Evolutionary conservation across 2,888 invertebrate species (phyloP).

Genomic region (Agriotes lineatus): DNA sequence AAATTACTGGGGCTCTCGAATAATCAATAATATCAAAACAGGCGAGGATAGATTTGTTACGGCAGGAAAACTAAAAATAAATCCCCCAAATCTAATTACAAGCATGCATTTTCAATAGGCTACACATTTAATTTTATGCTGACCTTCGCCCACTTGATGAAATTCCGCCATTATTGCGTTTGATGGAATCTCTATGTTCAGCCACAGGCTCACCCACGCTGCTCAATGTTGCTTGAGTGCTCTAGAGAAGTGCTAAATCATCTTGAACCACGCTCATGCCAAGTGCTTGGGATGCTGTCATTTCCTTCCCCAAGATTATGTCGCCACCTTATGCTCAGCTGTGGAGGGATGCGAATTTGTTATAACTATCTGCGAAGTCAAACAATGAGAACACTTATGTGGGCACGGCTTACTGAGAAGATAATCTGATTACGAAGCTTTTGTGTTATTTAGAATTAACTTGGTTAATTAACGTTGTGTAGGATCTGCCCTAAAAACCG

Average conservation of each 20-base stretch:
- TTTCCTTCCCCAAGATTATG: background rate
- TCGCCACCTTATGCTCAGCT: background rate
- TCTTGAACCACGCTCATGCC: background rate
- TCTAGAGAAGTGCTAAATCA: conserved; percentile 16
- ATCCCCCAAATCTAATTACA: no score
- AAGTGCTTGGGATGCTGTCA: background rate
- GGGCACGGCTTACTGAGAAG: no score
- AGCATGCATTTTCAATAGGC: no score
- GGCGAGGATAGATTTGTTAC: no score
- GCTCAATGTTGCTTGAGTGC: conserved; percentile 13
- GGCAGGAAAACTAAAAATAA: no score
- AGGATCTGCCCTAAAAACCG: no score
- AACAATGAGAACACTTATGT: no score
- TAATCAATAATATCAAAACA: no score
- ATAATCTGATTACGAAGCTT: no score
- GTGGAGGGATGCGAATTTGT: background rate
- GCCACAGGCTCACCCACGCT: conserved; percentile 13
- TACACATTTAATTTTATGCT: background rate
- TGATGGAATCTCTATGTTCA: conserved; percentile 24
- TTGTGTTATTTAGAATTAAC: no score
- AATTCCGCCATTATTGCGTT: background rate
- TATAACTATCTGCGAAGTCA: background rate
- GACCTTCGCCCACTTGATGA: background rate
- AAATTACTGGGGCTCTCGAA: no score
- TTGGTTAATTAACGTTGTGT: no score